Evolutionary conservation across 2,888 invertebrate species (phyloP), one percentile per base, ranked within the genome.

Genomic region (Lasius fuliginosus): DNA sequence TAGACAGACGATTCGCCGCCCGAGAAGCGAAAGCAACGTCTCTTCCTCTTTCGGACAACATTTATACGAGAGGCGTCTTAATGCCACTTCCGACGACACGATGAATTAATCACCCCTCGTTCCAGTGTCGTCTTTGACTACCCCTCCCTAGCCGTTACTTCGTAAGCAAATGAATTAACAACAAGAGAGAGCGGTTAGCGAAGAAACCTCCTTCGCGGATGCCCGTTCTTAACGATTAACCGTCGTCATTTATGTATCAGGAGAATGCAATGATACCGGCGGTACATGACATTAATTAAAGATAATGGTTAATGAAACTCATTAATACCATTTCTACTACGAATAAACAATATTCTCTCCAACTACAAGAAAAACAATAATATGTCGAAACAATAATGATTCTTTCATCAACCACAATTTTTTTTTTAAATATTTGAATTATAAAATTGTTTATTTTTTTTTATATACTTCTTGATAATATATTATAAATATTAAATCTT

Each of bases 21-120:
- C 23, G 67, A 77, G 67, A 64, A 65, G 62, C 18, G 69, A 83
- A 64, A 68, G 71, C 64, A 68, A 27, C 60, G 42, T 53, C 64
- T 53, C 49, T 74, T 83, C 69, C 81, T 69, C 83, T 69, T 79
- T 85, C 81, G 88, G 84, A 90, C 89, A 89, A 83, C 88, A 85
- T 90, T 91, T 90, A 90, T 86, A 86, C 56, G 65, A 36, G 49
- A 90, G 86, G 82, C 88, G 82, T 88, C 90, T 92, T 90, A 91
- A 91, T 91, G 87, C 88, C 92, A 89, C 90, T 91, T 89, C 85
- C 84, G 88, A 88, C 90, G 87, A 88, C 86, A 85, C 86, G 90
- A 91, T 90, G 90, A 93, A 92, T 93, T 91, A 91, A 93, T 91
- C 89, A 90, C 90, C 84, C 49, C 60, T 81, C 60, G 36, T 81